Evolutionary conservation across 64 coral and sea anemone species (phyloP), one percentile per base, ranked within the genome.

Genomic region (Montipora foliosa): DNA sequence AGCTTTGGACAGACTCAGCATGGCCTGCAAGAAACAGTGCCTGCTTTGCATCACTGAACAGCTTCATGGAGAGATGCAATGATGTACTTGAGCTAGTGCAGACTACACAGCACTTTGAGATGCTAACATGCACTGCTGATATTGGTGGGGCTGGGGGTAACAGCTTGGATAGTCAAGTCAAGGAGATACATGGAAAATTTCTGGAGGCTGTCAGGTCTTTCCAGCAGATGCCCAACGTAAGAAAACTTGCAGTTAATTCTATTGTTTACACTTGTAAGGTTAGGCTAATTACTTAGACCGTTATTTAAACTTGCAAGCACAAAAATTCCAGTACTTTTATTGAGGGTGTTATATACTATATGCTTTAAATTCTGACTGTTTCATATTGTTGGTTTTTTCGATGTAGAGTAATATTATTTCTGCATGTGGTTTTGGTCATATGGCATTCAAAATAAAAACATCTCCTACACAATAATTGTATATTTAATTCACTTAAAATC

Each of bases 21-120:
- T 99, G 98, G 98, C 98, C 98, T 44, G 91, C 98, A 58, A 84
- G 98, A 74, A 99, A 99, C 84, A 90, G 96, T 75, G 62, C 68
- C 10, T 91, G 89, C 50, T 99, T 99, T 60, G 61, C 76, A 12
- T 88, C 94, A 45, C 89, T 99, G 13, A 99, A 96, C 78, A 99
- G 76, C 70, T 99, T 99, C 76, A 99, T 99, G 98, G 98, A 99
- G 67, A 82, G 98, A 21, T 99, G 98, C 67, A 99, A 99, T 59
- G 98, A 99, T 89, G 98, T 99, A n/a, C 89, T 99, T 74, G 98
- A 99, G 73, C 92, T 99, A 48, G 98, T 99, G 82, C 98, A 99
- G 79, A 99, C 98, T 14, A 99, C 98, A 45, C 96, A 92, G n/a
- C 98, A 99, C 72, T 99, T 99, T 86, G 92, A 99, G 92, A 67